Base-by-base conservation (phyloP, 2,888 invertebrate species). In the Colostygia pectinataria region DNA sequence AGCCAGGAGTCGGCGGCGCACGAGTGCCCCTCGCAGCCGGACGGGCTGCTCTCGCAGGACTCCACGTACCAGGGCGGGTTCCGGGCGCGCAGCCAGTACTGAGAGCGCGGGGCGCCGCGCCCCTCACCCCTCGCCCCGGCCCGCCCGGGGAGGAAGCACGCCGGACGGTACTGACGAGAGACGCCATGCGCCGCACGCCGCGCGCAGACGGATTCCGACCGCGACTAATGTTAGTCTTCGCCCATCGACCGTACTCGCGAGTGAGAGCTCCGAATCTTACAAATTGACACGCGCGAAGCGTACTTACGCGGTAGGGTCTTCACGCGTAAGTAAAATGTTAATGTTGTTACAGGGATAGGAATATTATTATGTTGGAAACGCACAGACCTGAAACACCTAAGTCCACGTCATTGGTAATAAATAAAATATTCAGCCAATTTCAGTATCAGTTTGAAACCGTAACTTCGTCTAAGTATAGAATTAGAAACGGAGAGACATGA, bases 21-120 rank as follows among this genome's bases (percentile, higher is more conserved):
- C 41, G 97, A 97, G 81, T 95, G 95, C 82, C 96, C 96, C 74
- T 98, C 98, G 40, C 98, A 98, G 91, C 96, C 97, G 91, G 98
- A 98, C 81, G 97, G 97, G 45, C 92, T 98, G 71, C 91, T 98
- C 69, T 98, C 98, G 38, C 98, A 98, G 91, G 98, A 97, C 84
- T 96, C 96, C 33, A 94, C 94, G 61, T 96, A 95, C 88, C 95
- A 96, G 85, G 95, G 94, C 71, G 92, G 83, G 85, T 93, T 89
- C 92, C 93, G 86, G 83, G 92, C 85, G 91, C 93, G 85, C 85
- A 91, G 92, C 74, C 94, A 93, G 86, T 94, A 94, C 90, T 94
- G 94, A 94, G 97, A 20, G 97, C 75, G 85, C 98, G 34, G 31
- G 10, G 56, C 57, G 62, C 15, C 66, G 60, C 55, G 61, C 68